Percentiles rank a stretch among this genome's conserved stretches.
These are phyloP conservation scores for Poecilia wingei DNA, from an alignment of 2,797 vertebrate genomes.

Conservation along the genomic window DNA sequence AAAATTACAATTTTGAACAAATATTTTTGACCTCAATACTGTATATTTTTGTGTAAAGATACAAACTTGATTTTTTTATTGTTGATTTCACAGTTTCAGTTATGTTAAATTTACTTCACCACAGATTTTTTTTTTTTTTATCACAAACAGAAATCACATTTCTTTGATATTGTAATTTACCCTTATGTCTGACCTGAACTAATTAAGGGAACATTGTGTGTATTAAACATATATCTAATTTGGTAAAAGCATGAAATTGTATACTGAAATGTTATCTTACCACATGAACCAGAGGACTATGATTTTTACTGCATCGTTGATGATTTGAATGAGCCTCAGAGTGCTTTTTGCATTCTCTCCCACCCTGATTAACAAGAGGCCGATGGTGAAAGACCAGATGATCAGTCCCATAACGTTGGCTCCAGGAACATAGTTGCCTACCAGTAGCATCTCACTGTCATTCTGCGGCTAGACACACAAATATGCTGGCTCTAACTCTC, in stretches of 20 bases:
- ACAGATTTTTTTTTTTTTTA: too few species aligned
- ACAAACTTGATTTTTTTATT: too few species aligned
- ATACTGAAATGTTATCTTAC: not conserved
- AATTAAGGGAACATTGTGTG: not conserved
- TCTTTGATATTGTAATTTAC: not conserved
- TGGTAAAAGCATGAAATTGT: not conserved
- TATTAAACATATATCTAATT: not conserved
- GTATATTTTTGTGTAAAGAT: not conserved
- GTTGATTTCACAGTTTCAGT: too few species aligned
- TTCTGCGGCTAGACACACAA: constrained; percentile 1
- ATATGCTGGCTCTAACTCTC: not conserved
- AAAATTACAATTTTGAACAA: too few species aligned
- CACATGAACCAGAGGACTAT: not conserved
- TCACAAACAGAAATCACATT: not conserved
- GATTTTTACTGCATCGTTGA: not conserved
- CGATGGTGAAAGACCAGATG: constrained; percentile 1
- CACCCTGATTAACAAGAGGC: not conserved
- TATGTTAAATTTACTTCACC: too few species aligned
- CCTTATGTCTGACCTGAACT: not conserved
- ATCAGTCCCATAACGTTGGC: constrained; percentile 2
- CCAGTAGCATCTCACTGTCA: not conserved
- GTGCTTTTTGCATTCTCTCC: not conserved
- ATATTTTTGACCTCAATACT: too few species aligned
- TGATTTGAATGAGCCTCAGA: fast-evolving
- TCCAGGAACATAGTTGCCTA: not conserved